Conservation (phyloP, 2,113 vertebrate genomes). For the Chelonoidis abingdonii region DNA sequence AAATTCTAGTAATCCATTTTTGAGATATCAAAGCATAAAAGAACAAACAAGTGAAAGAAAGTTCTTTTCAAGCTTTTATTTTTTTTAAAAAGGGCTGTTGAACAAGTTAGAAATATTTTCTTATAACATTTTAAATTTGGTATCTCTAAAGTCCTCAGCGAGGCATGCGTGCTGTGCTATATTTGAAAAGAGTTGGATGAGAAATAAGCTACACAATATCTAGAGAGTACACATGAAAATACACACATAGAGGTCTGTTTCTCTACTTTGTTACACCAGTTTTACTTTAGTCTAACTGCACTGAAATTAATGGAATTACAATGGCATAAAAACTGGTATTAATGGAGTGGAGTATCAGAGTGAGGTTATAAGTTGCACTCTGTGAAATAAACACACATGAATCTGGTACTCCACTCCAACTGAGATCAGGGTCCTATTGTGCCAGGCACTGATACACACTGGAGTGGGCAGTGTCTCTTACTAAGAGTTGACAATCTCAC, state of each 20-base stretch:
- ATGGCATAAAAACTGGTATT: not conserved
- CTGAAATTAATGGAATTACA: not conserved
- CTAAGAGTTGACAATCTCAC: not conserved
- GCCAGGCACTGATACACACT: not conserved
- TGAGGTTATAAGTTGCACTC: not conserved
- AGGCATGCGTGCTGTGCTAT: not conserved
- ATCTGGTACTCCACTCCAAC: no score
- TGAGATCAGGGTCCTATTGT: not conserved
- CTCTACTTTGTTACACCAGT: not conserved
- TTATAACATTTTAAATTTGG: not conserved
- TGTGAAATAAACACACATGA: no score
- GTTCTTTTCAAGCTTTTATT: not conserved
- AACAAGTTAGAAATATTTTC: not conserved
- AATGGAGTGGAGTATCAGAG: not conserved
- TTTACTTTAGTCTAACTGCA: not conserved
- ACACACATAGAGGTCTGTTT: not conserved
- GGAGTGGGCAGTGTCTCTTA: not conserved
- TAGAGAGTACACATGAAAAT: not conserved
- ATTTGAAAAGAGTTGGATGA: not conserved
- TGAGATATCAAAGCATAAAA: not conserved
- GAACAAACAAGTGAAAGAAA: not conserved
- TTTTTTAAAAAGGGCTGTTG: not conserved
- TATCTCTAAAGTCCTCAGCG: not conserved
- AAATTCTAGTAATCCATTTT: not conserved
- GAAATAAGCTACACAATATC: not conserved